These are phyloP conservation scores for Callithrix jacchus DNA, from an alignment of 2,113 vertebrate species.

Conservation along the genomic window DNA sequence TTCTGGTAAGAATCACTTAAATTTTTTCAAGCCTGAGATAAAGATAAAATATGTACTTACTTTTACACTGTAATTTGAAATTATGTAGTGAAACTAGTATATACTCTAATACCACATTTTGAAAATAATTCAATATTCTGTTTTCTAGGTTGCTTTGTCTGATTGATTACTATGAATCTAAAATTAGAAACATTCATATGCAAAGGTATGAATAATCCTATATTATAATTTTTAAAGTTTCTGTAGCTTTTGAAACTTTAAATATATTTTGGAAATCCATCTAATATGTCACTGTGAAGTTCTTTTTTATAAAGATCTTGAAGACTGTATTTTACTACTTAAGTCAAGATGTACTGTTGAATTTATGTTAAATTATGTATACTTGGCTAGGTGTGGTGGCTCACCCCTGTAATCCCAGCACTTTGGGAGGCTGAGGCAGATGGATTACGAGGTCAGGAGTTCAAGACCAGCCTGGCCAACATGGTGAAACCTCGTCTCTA, in stretches of 20 bases:
- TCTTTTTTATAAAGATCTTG: background rate
- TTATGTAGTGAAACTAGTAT: constrained; percentile 7
- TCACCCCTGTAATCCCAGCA: too few species aligned
- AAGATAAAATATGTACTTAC: background rate
- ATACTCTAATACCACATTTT: constrained; percentile 40
- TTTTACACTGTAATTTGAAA: constrained; percentile 50
- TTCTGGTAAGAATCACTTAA: constrained; percentile 7
- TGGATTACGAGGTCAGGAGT: too few species aligned
- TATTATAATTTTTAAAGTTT: constrained; percentile 28
- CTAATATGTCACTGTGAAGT: background rate
- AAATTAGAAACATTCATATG: constrained; percentile 84
- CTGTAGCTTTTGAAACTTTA: constrained; percentile 35
- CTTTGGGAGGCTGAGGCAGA: too few species aligned
- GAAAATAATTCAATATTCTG: constrained; percentile 63
- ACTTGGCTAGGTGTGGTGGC: background rate
- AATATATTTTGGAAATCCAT: constrained; percentile 18
- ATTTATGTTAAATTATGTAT: constrained; percentile 40
- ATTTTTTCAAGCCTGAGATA: background rate
- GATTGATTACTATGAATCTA: constrained; percentile 91
- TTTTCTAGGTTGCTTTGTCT: constrained; percentile 88
- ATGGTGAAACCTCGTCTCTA: too few species aligned
- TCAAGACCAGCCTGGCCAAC: too few species aligned
- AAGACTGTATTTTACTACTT: constrained; percentile 30
- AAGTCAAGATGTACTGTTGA: background rate
- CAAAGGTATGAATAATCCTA: constrained; percentile 82